These are phyloP conservation scores for Willisornis vidua DNA, from an alignment of 2,113 vertebrate species.

Conservation along the genomic window DNA sequence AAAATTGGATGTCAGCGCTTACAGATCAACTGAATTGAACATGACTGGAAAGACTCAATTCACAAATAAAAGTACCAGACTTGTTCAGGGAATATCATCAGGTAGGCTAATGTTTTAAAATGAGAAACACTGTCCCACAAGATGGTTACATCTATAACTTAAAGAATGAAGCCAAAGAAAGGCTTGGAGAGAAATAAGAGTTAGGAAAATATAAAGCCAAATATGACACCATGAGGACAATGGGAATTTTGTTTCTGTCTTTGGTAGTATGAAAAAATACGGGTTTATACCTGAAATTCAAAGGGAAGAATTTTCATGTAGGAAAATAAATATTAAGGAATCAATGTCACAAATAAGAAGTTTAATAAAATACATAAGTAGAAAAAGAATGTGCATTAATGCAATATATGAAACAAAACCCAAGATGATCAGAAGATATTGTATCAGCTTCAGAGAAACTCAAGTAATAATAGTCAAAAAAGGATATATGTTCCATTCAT, in stretches of 20 bases:
- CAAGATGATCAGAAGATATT: background rate
- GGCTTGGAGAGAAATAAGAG: background rate
- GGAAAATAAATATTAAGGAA: background rate
- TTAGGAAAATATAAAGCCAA: background rate
- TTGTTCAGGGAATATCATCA: background rate
- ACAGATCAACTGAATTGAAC: constrained; percentile 6
- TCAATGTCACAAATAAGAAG: background rate
- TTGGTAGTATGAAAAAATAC: background rate
- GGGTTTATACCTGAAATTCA: background rate
- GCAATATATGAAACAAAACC: background rate
- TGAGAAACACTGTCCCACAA: background rate
- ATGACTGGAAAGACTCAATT: constrained; percentile 13
- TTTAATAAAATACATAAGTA: background rate
- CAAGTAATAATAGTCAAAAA: background rate
- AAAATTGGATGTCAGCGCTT: constrained; percentile 15
- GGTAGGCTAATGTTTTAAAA: background rate
- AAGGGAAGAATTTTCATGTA: background rate
- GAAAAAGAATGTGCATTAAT: background rate
- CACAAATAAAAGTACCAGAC: background rate
- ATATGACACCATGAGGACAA: background rate
- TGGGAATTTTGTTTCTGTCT: background rate
- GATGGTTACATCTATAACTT: background rate
- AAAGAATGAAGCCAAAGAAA: background rate
- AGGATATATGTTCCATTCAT: background rate
- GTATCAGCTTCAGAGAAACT: background rate